These are phyloP conservation scores for Pagrus major DNA, from an alignment of 2,113 vertebrate species.

Conservation along the genomic window DNA sequence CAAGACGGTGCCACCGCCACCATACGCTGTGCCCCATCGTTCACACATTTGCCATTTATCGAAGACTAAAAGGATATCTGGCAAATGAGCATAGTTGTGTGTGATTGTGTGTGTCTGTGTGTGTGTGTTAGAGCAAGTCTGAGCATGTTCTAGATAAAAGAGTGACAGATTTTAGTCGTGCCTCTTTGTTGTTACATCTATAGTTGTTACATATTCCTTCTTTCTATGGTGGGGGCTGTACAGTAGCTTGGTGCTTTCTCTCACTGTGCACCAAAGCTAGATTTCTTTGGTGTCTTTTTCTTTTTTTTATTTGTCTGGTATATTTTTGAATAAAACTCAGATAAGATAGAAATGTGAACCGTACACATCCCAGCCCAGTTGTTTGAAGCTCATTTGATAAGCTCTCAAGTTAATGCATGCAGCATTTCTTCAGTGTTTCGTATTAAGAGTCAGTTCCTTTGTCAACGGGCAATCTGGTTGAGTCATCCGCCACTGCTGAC, in stretches of 20 bases:
- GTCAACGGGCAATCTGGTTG: conserved; percentile 39
- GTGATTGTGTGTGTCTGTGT: conserved; percentile 26
- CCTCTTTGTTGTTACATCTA: conserved; percentile 66
- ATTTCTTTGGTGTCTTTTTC: conserved; percentile 43
- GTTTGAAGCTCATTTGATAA: conserved; percentile 65
- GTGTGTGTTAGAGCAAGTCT: conserved; percentile 38
- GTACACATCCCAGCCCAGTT: conserved; percentile 62
- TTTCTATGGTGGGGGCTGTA: conserved; percentile 52
- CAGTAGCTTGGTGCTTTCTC: conserved; percentile 56
- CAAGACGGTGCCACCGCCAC: conserved; percentile 52
- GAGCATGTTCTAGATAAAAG: conserved; percentile 53
- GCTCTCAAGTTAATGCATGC: conserved; percentile 68
- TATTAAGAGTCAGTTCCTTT: conserved; percentile 40
- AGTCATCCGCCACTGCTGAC: conserved; percentile 54
- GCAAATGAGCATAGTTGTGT: conserved; percentile 36
- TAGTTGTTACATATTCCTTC: conserved; percentile 72
- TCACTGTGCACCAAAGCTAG: conserved; percentile 51
- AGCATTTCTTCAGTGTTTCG: conserved; percentile 67
- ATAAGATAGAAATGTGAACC: conserved; percentile 76
- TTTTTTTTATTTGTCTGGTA: conserved; percentile 32
- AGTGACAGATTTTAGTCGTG: conserved; percentile 55
- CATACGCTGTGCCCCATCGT: conserved; percentile 44
- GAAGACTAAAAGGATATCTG: conserved; percentile 25
- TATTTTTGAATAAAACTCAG: conserved; percentile 55
- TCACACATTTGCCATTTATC: conserved; percentile 57